Base-by-base conservation (phyloP, 2,113 vertebrate species). In the Galbula dea region DNA sequence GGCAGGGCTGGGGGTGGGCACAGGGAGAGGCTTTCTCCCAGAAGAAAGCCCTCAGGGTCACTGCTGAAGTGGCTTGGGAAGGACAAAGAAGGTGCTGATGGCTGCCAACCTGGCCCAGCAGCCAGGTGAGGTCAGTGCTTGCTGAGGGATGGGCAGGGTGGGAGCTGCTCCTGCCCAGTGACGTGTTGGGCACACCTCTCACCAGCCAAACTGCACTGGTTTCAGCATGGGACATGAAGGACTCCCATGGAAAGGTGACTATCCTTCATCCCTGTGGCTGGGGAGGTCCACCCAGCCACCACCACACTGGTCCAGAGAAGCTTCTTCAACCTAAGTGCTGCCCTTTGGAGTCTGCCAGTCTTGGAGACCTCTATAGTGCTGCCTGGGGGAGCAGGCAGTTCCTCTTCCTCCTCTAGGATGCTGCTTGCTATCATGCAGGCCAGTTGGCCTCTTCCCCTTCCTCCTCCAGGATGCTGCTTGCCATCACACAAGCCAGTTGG, bases 111-210 rank as follows among this genome's bases (percentile, higher is more conserved):
- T 81, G 88, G 88, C 57, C 1, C 12, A 4, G 14, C 0, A 3
- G 68, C 77, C 4, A 0, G 37, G 1, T 12, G 2, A 1, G 80
- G 81, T 21, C 41, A 22, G 55, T 1, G 6, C 32, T 30, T 26
- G 59, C 48, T 18, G n/a, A 7, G 6, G 80, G 66, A 39, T 14
- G 41, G 59, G 74, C 1, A 0, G n/a, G 52, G 1, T 13, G 49
- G 69, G 74, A 49, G 34, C 57, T 83, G 77, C 37, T 71, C 2
- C 54, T 6, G 36, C 51, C n/a, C n/a, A n/a, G n/a, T n/a, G n/a
- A n/a, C 7, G 14, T 0, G 0, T 7, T 11, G 2, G 34, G 15
- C 58, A 36, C 58, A 7, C 18, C 58, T 52, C 5, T 1, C 3
- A 0, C 23, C 1, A 6, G 55, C 68, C 34, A 6, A 3, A 5